phyloP scores from a whole-genome alignment of 2,797 vertebrate species.

The Pyrrhura leucotis region DNA sequence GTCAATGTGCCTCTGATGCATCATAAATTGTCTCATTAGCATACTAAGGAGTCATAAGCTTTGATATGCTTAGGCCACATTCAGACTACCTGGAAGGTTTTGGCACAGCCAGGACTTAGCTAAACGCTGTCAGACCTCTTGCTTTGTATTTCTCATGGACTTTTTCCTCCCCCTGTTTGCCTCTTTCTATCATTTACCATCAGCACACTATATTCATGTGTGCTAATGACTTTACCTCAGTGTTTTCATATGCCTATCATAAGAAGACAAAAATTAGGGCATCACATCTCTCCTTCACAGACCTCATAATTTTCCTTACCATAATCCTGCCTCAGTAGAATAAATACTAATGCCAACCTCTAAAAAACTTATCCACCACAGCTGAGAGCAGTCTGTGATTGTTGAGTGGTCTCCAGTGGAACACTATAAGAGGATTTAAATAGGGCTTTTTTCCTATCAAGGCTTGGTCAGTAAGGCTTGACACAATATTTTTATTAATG shows the following conservation, averaged over 20 bases:
- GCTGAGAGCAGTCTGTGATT: background rate
- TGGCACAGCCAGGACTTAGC: background rate
- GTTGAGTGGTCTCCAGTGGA: background rate
- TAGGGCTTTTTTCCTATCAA: background rate
- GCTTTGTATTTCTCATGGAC: background rate
- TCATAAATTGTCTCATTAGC: background rate
- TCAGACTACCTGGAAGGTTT: background rate
- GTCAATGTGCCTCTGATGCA: background rate
- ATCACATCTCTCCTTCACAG: background rate
- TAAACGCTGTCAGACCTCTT: background rate
- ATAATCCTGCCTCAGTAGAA: background rate
- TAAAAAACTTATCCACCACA: background rate
- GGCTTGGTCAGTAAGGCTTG: background rate
- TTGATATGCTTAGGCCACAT: background rate
- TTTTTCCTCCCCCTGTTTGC: background rate
- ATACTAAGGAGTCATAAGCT: background rate
- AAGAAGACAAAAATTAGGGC: background rate
- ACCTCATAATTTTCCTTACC: background rate
- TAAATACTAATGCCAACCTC: background rate
- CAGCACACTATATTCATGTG: background rate
- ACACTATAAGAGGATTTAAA: background rate
- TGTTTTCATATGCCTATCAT: background rate
- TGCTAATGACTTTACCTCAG: background rate
- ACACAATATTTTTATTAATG: background rate
- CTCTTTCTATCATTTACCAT: background rate